phyloP scores from a whole-genome alignment of 1,140 invertebrate species.

The Ptiloglossa arizonensis region DNA sequence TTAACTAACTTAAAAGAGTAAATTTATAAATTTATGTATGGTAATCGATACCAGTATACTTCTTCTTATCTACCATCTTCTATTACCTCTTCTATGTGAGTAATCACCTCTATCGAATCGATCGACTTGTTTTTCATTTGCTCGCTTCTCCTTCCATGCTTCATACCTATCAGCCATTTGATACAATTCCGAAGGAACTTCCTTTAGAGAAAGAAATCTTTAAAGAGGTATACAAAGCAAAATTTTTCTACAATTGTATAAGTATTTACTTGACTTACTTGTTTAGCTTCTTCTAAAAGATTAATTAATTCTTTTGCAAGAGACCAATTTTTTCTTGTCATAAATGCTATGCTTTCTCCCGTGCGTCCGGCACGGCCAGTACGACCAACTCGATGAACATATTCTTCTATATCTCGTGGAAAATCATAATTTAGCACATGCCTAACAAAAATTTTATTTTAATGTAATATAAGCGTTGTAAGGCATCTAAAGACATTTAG shows the following conservation, averaged over 20 bases:
- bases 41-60: neutral
- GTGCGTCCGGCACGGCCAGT: constrained; percentile 93
- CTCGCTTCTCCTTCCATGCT: constrained; percentile 84
- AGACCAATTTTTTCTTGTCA: constrained; percentile 91
- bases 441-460: constrained; percentile 73
- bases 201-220: constrained; percentile 68
- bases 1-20: neutral
- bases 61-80: constrained; percentile 3
- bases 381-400: constrained; percentile 93
- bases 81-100: constrained; percentile 47
- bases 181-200: constrained; percentile 88
- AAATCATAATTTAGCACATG: constrained; percentile 95
- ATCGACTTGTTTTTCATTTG: constrained; percentile 75
- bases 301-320: constrained; percentile 91
- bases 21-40: neutral
- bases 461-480: neutral
- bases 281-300: constrained; percentile 89
- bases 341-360: constrained; percentile 90
- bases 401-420: constrained; percentile 94
- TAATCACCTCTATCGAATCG: constrained; percentile 71
- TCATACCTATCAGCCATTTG: constrained; percentile 87
- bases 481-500: neutral
- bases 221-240: neutral
- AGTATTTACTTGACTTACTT: constrained; percentile 76
- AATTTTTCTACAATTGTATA: constrained; percentile 3